Base-by-base conservation (phyloP, 1,140 invertebrate genomes). In the Drosophila lacertosa region DNA sequence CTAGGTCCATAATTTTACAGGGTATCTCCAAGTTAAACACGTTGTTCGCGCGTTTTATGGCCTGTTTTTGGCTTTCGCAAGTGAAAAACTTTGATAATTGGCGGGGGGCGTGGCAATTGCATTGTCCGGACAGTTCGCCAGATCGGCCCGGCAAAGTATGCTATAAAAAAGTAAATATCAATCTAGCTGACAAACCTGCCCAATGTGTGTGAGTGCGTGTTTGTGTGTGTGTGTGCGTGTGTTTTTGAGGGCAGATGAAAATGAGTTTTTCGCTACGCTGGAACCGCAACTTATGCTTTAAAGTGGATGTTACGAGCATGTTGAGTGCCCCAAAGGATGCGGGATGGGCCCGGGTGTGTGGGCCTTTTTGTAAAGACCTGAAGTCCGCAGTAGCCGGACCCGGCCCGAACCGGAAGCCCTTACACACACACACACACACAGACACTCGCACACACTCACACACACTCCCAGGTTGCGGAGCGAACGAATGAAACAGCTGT, bases 211-310 rank as follows among this genome's bases (percentile, higher is more conserved):
- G n/a, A n/a, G n/a, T n/a, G n/a, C n/a, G n/a, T n/a, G n/a, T n/a
- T n/a, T n/a, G n/a, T n/a, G n/a, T n/a, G n/a, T n/a, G n/a, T n/a
- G n/a, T n/a, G n/a, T 26, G 50, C 15, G 16, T 10, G 16, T n/a
- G 11, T n/a, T 22, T 40, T 40, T 16, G 2, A n/a, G 22, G 59
- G 35, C 40, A 55, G 37, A 29, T 66, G 35, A 45, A 65, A 78
- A 69, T 72, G 59, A 81, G 68, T 81, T 75, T 79, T 76, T 66
- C 62, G 51, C 63, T 67, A 54, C 20, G 44, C 32, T 84, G 50
- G 75, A 77, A 86, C 82, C 77, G 63, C 69, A 86, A 82, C 74
- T 86, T 77, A 77, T 88, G 81, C 74, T 88, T 86, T 88, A 86
- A 86, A 86, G 77, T 72, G 82, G 50, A 82, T 86, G 73, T 74